Evolutionary conservation across 2,888 invertebrate genomes (phyloP).

Genomic region (Agonopterix arenella): DNA sequence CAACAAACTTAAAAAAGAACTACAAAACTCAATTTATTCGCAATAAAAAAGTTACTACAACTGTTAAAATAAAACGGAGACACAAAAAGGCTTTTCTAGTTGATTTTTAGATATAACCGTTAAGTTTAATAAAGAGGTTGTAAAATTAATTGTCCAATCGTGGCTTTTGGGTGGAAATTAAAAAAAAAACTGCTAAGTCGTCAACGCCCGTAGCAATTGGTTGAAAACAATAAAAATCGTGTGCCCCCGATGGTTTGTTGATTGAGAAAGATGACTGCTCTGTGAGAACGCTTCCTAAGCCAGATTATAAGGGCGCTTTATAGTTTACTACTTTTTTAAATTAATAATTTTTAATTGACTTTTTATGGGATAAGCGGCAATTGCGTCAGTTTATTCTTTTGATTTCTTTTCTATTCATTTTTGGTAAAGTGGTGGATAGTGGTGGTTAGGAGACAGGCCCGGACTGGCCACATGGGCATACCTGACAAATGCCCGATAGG

Average conservation of each 20-base stretch:
- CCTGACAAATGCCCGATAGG: no score
- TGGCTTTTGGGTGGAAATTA: constrained; percentile 34
- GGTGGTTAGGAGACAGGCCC: no score
- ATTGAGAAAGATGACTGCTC: constrained; percentile 68
- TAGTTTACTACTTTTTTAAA: constrained; percentile 25
- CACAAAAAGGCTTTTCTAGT: constrained; percentile 34
- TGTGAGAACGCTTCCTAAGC: constrained; percentile 57
- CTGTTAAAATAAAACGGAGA: constrained; percentile 30
- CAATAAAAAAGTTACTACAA: constrained; percentile 41
- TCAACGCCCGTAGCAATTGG: constrained; percentile 48
- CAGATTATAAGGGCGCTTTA: constrained; percentile 51
- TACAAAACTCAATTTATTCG: constrained; percentile 56
- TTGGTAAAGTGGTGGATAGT: no score
- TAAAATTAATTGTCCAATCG: constrained; percentile 65
- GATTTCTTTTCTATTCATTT: no score
- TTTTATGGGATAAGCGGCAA: no score
- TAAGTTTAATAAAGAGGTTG: constrained; percentile 63
- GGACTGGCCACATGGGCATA: no score
- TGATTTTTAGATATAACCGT: constrained; percentile 43
- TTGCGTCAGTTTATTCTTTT: no score
- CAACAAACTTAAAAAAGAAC: constrained; percentile 15
- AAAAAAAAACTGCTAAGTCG: constrained; percentile 25
- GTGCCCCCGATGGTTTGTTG: constrained; percentile 50
- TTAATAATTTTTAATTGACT: neutral
- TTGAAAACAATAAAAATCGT: constrained; percentile 73